A percentile compares a stretch with the other conserved stretches of the same genome.
These are phyloP conservation scores for Cyprinodon tularosa DNA, from an alignment of 2,113 vertebrate species.

Conservation along the genomic window DNA sequence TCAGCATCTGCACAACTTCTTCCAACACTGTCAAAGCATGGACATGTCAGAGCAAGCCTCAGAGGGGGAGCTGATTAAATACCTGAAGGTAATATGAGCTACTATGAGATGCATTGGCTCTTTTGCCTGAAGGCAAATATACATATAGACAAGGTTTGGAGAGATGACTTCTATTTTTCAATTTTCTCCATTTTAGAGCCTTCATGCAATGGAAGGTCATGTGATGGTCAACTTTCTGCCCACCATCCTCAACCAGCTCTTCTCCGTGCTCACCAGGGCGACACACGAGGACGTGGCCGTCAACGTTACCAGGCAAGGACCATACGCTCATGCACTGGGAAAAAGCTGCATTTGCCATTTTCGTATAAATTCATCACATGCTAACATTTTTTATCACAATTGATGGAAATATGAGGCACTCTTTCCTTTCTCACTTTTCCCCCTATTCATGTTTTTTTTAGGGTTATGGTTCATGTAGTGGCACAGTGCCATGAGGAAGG, in stretches of 20 bases:
- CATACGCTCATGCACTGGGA: too few species aligned
- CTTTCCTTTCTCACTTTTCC: background rate
- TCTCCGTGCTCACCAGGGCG: constrained; percentile 90
- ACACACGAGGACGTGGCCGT: constrained; percentile 93
- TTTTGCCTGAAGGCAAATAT: background rate
- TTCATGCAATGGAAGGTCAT: constrained; percentile 95
- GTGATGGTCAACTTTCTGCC: constrained; percentile 97
- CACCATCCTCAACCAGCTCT: constrained; percentile 95
- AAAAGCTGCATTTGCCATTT: too few species aligned
- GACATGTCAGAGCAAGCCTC: constrained; percentile 85
- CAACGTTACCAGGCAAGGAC: constrained; percentile 87
- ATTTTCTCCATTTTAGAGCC: constrained; percentile 77
- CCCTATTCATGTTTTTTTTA: constrained; percentile 53
- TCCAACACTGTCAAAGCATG: constrained; percentile 93
- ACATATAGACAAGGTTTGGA: background rate
- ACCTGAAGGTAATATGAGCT: constrained; percentile 88
- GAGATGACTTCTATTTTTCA: background rate
- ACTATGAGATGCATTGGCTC: too few species aligned
- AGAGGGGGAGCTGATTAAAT: constrained; percentile 93
- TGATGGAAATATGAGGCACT: background rate
- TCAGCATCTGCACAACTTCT: constrained; percentile 97
- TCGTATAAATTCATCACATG: too few species aligned
- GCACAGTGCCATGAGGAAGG: constrained; percentile 98
- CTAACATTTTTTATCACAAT: too few species aligned
- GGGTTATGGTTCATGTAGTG: constrained; percentile 97